Base-by-base conservation (phyloP, 1,140 invertebrate species). In the Bactericera cockerelli region DNA sequence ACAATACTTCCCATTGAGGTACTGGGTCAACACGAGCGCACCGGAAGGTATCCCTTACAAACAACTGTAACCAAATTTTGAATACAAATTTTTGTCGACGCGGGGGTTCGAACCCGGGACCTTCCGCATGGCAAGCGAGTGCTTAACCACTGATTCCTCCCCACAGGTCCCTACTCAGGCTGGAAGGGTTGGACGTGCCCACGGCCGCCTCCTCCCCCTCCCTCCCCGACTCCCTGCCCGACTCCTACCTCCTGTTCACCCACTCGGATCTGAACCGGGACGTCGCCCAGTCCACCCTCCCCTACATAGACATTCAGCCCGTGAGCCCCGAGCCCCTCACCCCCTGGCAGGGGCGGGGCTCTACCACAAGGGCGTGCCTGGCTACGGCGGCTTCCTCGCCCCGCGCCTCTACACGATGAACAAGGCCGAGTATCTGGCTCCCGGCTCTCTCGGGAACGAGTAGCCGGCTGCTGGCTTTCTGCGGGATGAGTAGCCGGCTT, bases 231-330 rank as follows among this genome's bases (percentile, higher is more conserved):
- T 87, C 87, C 0, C 64, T 74, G 16, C 77, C 81, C 8, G 79
- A 84, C 65, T 87, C 87, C 0, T 92, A 79, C 70, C 67, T 93
- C 2, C 77, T 86, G 65, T 91, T 93, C 67, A 78, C 77, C 0
- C 74, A 85, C 63, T 79, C 81, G 0, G 84, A 84, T 68, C 70
- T 84, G n/a, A 77, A 81, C n/a, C 78, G 79, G 19, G 89, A 93
- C 71, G 88, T 82, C 0, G 84, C 82, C 0, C 89, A 93, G 73
- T 88, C 80, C 58, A 91, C 88, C 2, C 78, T 92, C 36, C 89
- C 89, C 10, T 92, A 87, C 70, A 70, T 92, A 1, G 89, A 92
- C 68, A 77, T 81, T 58, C 89, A 92, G 70, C 73, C 79, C 8
- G 79, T 91, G 0, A 69, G 71, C 24, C 77, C 81, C 1, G 70